Base-by-base conservation (phyloP, 2,113 vertebrate genomes). In the Mus pahari region DNA sequence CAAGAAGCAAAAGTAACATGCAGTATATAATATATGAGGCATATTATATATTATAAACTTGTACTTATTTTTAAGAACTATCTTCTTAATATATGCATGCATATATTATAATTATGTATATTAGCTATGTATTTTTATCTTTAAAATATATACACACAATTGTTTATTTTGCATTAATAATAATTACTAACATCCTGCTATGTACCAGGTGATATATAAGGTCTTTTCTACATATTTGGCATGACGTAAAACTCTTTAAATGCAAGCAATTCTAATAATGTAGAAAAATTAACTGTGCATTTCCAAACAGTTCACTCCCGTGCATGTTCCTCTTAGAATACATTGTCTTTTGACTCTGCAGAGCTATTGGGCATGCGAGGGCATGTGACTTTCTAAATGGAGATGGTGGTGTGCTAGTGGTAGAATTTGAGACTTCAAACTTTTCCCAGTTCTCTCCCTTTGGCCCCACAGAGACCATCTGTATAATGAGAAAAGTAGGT, bases 231-330 rank as follows among this genome's bases (percentile, higher is more conserved):
- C 5, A 31, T 53, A 48, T n/a, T 62, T 62, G 24, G 31, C 88
- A 10, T 39, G n/a, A 39, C 83, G 81, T 64, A 91, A 24, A 81
- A 55, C 19, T 89, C 64, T 71, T 94, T 87, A 96, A 89, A 64
- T 84, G 48, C 50, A 86, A 83, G 26, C 48, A 66, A 17, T 50
- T 95, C 7, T 45, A 50, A 45, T 86, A 39, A 68, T 58, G 3
- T 64, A 75, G 83, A 75, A 81, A 33, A 91, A 73, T 33, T 50
- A 74, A 58, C 26, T 86, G 68, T 45, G 10, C 31, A 58, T n/a
- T n/a, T 84, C 33, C 33, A 36, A 74, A 94, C 33, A 22, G 20
- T 92, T 83, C 10, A 87, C 0, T 50, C 17, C 3, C 42, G 89
- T 81, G 8, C 17, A n/a, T 83, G 2, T 53, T 66, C 81, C 62